Conservation (phyloP, 35 echinoderm and acorn worm species). For the Antedon bifida region DNA sequence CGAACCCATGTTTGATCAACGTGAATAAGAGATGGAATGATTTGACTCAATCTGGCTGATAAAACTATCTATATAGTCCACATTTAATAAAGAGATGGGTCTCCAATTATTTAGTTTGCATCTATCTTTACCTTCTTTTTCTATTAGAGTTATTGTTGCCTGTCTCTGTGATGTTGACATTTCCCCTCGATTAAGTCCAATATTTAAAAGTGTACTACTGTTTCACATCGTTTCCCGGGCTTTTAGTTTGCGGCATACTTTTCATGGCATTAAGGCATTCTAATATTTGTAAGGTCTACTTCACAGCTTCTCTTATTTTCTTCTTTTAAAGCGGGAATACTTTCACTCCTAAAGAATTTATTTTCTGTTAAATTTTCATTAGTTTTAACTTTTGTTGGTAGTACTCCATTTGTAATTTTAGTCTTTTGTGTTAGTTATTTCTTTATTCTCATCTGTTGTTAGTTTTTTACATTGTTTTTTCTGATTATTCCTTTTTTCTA, state of each 20-base stretch:
- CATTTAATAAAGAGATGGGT: too few relatives aligned
- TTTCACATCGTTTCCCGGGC: background rate
- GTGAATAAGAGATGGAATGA: background rate
- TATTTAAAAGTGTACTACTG: background rate
- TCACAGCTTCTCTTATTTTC: background rate
- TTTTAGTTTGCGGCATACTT: background rate
- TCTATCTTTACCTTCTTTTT: background rate
- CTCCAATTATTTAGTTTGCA: background rate
- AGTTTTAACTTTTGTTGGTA: background rate
- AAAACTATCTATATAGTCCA: background rate
- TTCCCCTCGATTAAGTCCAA: background rate
- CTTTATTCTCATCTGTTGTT: background rate
- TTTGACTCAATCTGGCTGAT: background rate
- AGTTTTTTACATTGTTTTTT: background rate
- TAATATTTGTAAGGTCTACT: background rate
- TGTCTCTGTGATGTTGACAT: background rate
- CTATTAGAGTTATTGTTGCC: background rate
- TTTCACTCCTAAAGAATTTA: background rate
- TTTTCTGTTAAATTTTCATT: background rate
- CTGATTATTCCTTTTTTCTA: background rate
- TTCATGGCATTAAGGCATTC: background rate
- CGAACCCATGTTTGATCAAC: background rate
- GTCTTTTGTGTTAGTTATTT: background rate
- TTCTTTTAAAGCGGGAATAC: background rate
- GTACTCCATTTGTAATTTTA: background rate